Conservation (phyloP, 92 coral and sea anemone species). For the Actinostola sp. region DNA sequence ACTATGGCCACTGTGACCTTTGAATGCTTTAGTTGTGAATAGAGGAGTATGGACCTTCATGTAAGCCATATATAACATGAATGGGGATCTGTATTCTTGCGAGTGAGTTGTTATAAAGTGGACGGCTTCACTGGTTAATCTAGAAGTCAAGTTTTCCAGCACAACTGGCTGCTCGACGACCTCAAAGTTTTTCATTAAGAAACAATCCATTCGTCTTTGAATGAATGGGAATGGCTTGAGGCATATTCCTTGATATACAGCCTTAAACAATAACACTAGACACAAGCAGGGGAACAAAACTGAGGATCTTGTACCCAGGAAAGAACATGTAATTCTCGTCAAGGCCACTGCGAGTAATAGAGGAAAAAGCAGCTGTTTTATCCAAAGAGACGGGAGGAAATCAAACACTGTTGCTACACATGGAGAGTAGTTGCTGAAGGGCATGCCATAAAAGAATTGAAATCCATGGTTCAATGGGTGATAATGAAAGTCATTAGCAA, state of each 20-base stretch:
- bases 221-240: not conserved
- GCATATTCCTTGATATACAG: conserved; percentile 7
- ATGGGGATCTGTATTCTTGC: no score
- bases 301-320: not conserved
- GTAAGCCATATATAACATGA: no score
- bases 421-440: conserved; percentile 60
- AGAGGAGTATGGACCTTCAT: no score
- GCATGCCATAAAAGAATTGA: conserved; percentile 75
- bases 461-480: conserved; percentile 84
- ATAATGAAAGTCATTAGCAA: conserved; percentile 55
- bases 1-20: no score
- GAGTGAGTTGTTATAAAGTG: conserved; percentile 54
- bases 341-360: conserved; percentile 32
- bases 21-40: no score
- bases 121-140: conserved; percentile 77
- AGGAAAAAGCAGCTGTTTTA: conserved; percentile 2
- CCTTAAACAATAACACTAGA: not conserved
- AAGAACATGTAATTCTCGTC: conserved; percentile 12
- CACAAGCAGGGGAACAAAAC: not conserved
- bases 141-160: conserved; percentile 71
- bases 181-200: conserved; percentile 72
- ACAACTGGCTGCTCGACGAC: conserved; percentile 84
- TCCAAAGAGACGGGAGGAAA: conserved; percentile 36
- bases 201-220: conserved; percentile 36
- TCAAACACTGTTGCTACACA: conserved; percentile 44